Percentiles rank a stretch among this genome's conserved stretches.
Conservation (phyloP, 2,113 vertebrate species). For the Maccullochella peelii region DNA sequence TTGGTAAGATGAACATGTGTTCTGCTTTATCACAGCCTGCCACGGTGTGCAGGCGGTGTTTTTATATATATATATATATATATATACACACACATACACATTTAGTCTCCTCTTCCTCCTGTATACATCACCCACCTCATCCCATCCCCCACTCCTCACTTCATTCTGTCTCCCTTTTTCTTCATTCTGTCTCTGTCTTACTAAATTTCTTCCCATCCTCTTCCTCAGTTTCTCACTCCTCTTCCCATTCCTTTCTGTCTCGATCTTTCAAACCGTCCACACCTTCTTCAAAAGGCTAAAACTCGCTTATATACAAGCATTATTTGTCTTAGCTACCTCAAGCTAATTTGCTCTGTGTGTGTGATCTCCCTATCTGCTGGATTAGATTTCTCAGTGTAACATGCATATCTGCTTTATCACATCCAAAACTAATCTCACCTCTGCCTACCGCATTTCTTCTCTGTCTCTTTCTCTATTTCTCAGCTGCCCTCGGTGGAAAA, state of each 20-base stretch:
- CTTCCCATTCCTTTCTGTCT: not conserved
- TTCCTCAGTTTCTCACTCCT: not conserved
- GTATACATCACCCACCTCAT: constrained; percentile 20
- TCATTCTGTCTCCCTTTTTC: not conserved
- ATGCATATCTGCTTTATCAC: constrained; percentile 57
- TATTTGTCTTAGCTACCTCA: constrained; percentile 4
- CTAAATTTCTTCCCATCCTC: not conserved
- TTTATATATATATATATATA: no score
- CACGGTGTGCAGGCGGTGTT: no score
- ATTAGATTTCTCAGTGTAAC: constrained; percentile 58
- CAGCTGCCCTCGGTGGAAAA: not conserved
- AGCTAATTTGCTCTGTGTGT: constrained; percentile 44
- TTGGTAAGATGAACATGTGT: not conserved
- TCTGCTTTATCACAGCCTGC: not conserved
- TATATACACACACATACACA: no score
- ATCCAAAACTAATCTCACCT: constrained; percentile 59
- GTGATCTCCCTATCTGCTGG: constrained; percentile 43
- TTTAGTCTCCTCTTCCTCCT: not conserved
- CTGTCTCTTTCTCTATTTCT: constrained; percentile 8
- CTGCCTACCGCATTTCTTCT: constrained; percentile 33
- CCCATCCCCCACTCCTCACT: not conserved
- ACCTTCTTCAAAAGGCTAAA: not conserved
- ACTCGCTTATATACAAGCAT: not conserved
- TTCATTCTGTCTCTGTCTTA: not conserved
- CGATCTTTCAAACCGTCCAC: constrained; percentile 1